These are phyloP conservation scores for Mastomys natalensis DNA, from an alignment of 2,113 vertebrate genomes.

Conservation along the genomic window DNA sequence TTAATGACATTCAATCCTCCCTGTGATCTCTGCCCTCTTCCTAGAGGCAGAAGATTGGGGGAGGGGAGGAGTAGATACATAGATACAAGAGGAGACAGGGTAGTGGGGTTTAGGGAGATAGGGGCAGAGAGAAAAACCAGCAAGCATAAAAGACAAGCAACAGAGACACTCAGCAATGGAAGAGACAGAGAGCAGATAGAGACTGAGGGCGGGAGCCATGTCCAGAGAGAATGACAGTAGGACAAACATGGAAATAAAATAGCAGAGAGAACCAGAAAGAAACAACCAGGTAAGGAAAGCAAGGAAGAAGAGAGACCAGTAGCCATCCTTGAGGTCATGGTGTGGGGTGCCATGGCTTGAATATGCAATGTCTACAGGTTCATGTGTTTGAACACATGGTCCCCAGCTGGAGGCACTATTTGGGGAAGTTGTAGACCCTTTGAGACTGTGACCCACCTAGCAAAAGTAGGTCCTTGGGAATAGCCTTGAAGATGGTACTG, in stretches of 20 bases:
- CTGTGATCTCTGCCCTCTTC: conserved; percentile 78
- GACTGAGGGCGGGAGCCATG: background rate
- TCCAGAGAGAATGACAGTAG: too few species aligned
- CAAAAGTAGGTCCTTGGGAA: background rate
- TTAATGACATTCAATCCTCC: conserved; percentile 84
- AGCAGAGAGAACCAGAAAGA: background rate
- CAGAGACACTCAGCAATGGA: background rate
- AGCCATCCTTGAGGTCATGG: rapidly evolving
- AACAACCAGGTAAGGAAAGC: background rate
- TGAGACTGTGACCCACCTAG: background rate
- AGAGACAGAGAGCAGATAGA: background rate
- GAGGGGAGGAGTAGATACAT: conserved; percentile 34
- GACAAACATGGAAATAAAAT: too few species aligned
- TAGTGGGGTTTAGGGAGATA: background rate
- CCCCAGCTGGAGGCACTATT: background rate
- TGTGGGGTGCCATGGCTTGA: background rate
- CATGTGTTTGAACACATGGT: background rate
- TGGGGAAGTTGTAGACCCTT: background rate
- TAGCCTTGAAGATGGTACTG: background rate
- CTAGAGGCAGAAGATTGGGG: conserved; percentile 60
- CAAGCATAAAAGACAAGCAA: background rate
- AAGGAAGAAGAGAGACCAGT: background rate
- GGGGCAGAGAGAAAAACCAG: background rate
- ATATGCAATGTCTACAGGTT: background rate
- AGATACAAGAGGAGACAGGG: background rate